Conservation (phyloP, 2,113 vertebrate genomes). For the Tenrec ecaudatus region DNA sequence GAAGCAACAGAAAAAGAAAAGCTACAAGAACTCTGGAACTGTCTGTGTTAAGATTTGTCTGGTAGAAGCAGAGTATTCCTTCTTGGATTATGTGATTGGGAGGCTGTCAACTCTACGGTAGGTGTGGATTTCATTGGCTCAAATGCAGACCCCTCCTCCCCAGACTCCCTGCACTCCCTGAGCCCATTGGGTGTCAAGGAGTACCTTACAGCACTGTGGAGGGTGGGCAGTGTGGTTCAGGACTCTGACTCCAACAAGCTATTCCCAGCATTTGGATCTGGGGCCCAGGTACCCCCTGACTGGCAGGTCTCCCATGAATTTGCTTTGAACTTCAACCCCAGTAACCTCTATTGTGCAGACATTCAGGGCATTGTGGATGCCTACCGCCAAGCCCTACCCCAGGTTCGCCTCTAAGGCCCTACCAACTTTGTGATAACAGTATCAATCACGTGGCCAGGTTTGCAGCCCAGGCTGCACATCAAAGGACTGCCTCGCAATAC, state of each 20-base stretch:
- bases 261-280: slow-evolving; percentile 96
- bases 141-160: slow-evolving; percentile 94
- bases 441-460: slow-evolving; percentile 93
- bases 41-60: slow-evolving; percentile 92
- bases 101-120: slow-evolving; percentile 94
- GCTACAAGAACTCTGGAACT: slow-evolving; percentile 95
- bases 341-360: slow-evolving; percentile 93
- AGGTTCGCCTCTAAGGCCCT: slow-evolving; percentile 92
- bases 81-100: slow-evolving; percentile 93
- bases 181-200: slow-evolving; percentile 94
- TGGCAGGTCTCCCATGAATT: slow-evolving; percentile 97
- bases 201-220: slow-evolving; percentile 95
- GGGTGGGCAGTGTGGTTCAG: slow-evolving; percentile 94
- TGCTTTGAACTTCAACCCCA: slow-evolving; percentile 95
- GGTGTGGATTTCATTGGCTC: slow-evolving; percentile 97
- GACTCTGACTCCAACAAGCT: slow-evolving; percentile 97
- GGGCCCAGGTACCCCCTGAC: slow-evolving; percentile 94
- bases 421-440: slow-evolving; percentile 97
- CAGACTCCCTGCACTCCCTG: slow-evolving; percentile 94
- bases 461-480: slow-evolving; percentile 86
- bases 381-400: slow-evolving; percentile 91
- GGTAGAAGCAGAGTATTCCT: slow-evolving; percentile 90
- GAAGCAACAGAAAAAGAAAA: slow-evolving; percentile 96
- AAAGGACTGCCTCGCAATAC: slow-evolving; percentile 93
- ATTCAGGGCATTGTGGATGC: slow-evolving; percentile 94